Base-by-base conservation (phyloP, 2,797 vertebrate species). In the Chelon auratus region DNA sequence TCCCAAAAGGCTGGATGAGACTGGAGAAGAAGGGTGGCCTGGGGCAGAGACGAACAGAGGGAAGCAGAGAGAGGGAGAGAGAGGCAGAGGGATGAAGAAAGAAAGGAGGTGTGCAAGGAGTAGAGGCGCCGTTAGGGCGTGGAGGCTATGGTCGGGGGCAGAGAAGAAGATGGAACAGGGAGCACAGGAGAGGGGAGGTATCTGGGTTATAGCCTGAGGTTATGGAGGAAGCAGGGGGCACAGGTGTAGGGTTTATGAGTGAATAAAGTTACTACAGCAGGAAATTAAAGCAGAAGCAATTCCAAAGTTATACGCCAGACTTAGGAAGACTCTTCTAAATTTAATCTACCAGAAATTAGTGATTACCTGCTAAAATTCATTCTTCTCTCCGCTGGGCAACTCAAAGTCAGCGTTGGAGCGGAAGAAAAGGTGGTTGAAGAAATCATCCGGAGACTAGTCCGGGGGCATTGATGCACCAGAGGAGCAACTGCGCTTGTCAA, bases 1-100 rank as follows among this genome's bases (percentile, higher is more conserved):
- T 90, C 87, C 89, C 75, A 18, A 80, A 89, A 91, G 86, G 71
- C 81, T 75, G 86, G 84, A 87, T 91, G 86, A 89, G 89, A 85
- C 89, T 78, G 72, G 78, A 78, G 81, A 59, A 86, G 86, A 80
- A 77, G 76, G 84, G 72, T 81, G 82, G 87, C 86, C 82, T n/a
- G 76, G 75, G 82, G 89, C 77, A 72, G 68, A 81, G 68, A 26
- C 69, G 39, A 37, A 66, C 20, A 52, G 54, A 50, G 8, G 14
- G 18, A 50, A 20, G 18, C 7, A 18, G 13, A 48, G 10, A 20
- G 13, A 48, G 10, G 9, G 13, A 53, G 26, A 10, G 14, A 30
- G 26, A 15, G 20, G 15, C 22, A 43, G 42, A 43, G 42, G 42
- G 57, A 70, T 63, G 68, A 80, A 67, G 54, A 78, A 67, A 61